Base-by-base conservation (phyloP, 2,888 invertebrate species). In the Brachypalpus laphriformis region DNA sequence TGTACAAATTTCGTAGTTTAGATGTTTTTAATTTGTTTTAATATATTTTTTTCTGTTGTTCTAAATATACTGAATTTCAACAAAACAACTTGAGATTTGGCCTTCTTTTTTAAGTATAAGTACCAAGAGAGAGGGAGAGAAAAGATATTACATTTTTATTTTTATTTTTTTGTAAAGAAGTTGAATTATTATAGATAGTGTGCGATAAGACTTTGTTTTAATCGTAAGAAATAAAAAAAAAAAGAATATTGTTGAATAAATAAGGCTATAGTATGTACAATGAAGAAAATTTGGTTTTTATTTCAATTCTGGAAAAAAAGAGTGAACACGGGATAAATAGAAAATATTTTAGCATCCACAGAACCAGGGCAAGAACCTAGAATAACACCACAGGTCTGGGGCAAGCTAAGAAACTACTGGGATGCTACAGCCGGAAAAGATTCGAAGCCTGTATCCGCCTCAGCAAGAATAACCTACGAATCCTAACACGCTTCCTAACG, bases 171-270 rank as follows among this genome's bases (percentile, higher is more conserved):
- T 81, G 49, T 63, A 76, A 70, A 70, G 37, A 75, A 70, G 31
- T 57, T 66, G 37, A 47, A 75, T 42, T 40, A 61, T 56, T 61
- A 34, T 61, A 65, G 37, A 56, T 63, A 51, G 51, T 49, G 51
- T 51, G 63, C 70, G 70, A 82, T 68, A 20, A 68, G 61, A 72
- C 59, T 72, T 65, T 72, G 65, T 63, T 83, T 68, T 61, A 72
- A 59, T 77, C 72, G 78, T 72, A 66, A 71, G 40, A 66, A 47
- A 16, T 45, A 40, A 80, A 28, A 70, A n/a, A n/a, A n/a, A n/a
- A n/a, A 49, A 65, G 18, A 63, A 70, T 34, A 75, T 77, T 74
- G 82, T 83, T 83, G 66, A 83, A 83, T 78, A 83, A 83, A 83
- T 61, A 78, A 83, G 45, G 22, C 57, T 74, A 78, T 65, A 2